phyloP scores from a whole-genome alignment of 2,113 vertebrate genomes.

The Regulus satrapa region DNA sequence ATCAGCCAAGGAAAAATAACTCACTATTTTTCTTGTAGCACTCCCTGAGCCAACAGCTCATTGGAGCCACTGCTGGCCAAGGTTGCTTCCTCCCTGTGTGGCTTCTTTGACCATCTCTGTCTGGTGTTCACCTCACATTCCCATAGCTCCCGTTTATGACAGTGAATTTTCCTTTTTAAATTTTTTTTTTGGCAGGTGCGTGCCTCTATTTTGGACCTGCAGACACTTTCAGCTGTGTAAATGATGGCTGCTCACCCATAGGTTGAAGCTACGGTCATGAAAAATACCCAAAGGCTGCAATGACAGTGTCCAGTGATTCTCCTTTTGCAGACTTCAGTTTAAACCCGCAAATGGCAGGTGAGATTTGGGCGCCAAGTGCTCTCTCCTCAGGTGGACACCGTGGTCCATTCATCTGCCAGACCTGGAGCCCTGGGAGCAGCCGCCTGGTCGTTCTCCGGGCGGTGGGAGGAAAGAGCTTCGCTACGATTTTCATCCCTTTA shows the following conservation, averaged over 20 bases:
- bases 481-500: not conserved
- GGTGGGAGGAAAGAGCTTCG: fast-evolving
- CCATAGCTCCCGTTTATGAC: not conserved
- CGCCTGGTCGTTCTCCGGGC: not conserved
- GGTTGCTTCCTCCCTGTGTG: fast-evolving
- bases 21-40: not conserved
- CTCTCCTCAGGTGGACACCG: fast-evolving
- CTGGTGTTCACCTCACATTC: fast-evolving
- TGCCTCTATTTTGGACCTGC: not conserved
- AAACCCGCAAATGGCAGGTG: fast-evolving
- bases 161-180: fast-evolving
- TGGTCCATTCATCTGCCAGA: not conserved
- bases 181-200: not conserved
- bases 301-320: not conserved
- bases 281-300: too few relatives aligned
- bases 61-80: not conserved
- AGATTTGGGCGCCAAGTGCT: fast-evolving
- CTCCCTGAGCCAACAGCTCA: not conserved
- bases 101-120: not conserved
- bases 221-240: not conserved
- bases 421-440: not conserved
- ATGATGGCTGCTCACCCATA: not conserved
- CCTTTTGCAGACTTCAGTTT: fast-evolving
- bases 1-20: not conserved
- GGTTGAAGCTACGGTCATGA: fast-evolving